Evolutionary conservation across 2,113 vertebrate genomes (phyloP).

Genomic region (Coptodon rendalli): DNA sequence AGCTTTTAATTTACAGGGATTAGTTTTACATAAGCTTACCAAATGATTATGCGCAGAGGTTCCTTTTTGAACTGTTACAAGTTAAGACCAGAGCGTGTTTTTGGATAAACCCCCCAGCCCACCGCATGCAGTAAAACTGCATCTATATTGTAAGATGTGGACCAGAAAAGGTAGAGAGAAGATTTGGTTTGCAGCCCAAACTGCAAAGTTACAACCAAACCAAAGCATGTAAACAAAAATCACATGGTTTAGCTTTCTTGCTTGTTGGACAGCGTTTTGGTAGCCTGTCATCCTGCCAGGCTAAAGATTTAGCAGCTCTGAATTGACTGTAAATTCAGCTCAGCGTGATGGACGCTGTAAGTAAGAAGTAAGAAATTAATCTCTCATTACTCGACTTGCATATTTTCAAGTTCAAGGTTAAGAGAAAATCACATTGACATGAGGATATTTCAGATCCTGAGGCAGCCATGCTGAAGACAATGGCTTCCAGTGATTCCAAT

Average conservation of each 20-base stretch:
- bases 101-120: background rate
- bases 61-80: background rate
- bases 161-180: background rate
- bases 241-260: background rate
- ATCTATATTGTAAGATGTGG: background rate
- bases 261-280: background rate
- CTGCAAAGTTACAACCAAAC: background rate
- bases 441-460: background rate
- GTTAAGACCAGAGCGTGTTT: background rate
- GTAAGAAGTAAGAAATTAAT: constrained; percentile 18
- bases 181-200: background rate
- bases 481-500: background rate
- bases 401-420: background rate
- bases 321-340: background rate
- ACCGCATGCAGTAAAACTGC: background rate
- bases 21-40: background rate
- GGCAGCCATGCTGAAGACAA: background rate
- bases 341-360: background rate
- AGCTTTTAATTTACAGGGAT: background rate
- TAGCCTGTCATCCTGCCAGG: constrained; percentile 21
- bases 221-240: background rate
- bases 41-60: background rate
- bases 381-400: background rate
- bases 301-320: constrained; percentile 23
- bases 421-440: background rate